phyloP scores from a whole-genome alignment of 2,888 invertebrate species.

The Sepioteuthis lessoniana region DNA sequence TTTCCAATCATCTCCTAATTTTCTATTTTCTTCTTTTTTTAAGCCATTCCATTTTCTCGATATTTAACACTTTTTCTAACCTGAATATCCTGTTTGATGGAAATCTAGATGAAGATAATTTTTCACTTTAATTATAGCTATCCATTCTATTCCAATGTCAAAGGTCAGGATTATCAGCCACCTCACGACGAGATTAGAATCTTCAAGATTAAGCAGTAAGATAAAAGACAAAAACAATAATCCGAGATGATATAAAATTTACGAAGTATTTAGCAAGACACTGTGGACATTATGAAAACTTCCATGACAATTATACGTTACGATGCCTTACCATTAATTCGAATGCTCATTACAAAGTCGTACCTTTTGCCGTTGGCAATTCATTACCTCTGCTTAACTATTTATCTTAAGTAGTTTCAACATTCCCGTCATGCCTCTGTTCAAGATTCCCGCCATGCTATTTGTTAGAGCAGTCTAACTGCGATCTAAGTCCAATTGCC shows the following conservation, averaged over 20 bases:
- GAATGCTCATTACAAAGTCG: too few species aligned
- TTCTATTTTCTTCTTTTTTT: too few species aligned
- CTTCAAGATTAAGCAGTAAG: not conserved
- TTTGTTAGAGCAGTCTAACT: too few species aligned
- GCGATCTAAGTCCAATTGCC: too few species aligned
- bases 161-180: not conserved
- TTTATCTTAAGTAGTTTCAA: too few species aligned
- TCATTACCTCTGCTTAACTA: too few species aligned
- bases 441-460: too few species aligned
- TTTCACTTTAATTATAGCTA: not conserved
- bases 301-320: too few species aligned
- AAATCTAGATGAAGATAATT: not conserved
- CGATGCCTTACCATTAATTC: too few species aligned
- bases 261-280: not conserved
- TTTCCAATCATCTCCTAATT: too few species aligned
- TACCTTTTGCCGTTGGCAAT: too few species aligned
- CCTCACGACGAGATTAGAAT: not conserved
- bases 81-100: not conserved
- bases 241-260: not conserved
- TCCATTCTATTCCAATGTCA: not conserved
- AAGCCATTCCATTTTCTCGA: not conserved
- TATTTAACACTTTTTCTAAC: slow-evolving; percentile 16
- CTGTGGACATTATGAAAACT: not conserved
- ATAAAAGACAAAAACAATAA: not conserved
- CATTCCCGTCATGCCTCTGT: too few species aligned